Percentiles rank a stretch among this genome's conserved stretches.
Conservation (phyloP, 35 echinoderm and acorn worm species). For the Antedon bifida region DNA sequence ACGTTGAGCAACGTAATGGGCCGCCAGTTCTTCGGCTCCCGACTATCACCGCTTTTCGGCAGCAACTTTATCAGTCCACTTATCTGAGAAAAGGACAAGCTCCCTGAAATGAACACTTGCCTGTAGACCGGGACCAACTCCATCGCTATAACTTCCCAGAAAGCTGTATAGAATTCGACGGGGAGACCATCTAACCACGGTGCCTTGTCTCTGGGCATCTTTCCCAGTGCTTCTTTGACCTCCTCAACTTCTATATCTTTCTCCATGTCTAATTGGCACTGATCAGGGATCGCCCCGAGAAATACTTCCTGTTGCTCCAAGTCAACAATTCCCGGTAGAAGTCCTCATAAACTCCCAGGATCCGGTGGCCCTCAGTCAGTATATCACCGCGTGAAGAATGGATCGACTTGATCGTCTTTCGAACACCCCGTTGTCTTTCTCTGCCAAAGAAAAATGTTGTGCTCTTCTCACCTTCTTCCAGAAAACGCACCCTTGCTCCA, state of each 20-base stretch:
- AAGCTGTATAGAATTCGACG: conserved; percentile 6
- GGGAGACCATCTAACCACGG: conserved; percentile 12
- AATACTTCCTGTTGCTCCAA: neutral
- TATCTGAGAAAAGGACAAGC: conserved; percentile 6
- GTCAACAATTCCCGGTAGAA: conserved; percentile 14
- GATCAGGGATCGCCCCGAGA: neutral
- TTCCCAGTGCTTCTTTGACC: neutral
- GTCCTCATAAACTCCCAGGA: conserved; percentile 3
- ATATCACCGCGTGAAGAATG: neutral
- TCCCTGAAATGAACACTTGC: neutral
- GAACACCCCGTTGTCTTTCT: neutral
- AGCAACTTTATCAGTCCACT: conserved; percentile 16
- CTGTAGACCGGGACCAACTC: conserved; percentile 20
- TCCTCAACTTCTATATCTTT: neutral
- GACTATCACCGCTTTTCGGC: conserved; percentile 11
- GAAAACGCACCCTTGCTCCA: conserved; percentile 4
- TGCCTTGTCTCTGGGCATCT: neutral
- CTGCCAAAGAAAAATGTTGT: neutral
- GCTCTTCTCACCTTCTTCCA: conserved; percentile 17
- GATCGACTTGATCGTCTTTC: conserved; percentile 5
- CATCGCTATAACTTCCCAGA: neutral
- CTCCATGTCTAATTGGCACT: neutral
- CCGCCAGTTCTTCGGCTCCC: conserved; percentile 20
- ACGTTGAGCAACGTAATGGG: conserved; percentile 39
- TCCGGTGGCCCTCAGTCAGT: neutral